Percentiles rank a stretch among this genome's conserved stretches.
Evolutionary conservation across 2,888 invertebrate genomes (phyloP).

Genomic region (Ophonus ardosiacus): DNA sequence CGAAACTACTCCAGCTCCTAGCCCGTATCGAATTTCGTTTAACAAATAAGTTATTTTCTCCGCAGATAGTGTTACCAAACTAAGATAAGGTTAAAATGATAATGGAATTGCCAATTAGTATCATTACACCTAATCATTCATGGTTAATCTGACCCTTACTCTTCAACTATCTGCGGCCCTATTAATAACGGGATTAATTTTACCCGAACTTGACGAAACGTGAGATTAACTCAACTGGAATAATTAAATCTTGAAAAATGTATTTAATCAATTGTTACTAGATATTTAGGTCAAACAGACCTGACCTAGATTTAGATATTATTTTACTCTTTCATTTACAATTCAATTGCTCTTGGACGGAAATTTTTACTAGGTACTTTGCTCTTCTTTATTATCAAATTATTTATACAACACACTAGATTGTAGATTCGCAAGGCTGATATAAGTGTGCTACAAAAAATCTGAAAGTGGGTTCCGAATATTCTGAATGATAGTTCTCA

Average conservation of each 20-base stretch:
- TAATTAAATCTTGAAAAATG: conserved; percentile 26
- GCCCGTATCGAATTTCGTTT: conserved; percentile 32
- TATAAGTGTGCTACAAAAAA: too few species aligned
- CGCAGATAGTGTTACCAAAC: conserved; percentile 32
- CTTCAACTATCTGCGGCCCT: conserved; percentile 8
- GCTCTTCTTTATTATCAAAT: too few species aligned
- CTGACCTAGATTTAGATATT: neutral
- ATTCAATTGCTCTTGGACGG: too few species aligned
- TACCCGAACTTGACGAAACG: conserved; percentile 28
- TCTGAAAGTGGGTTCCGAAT: too few species aligned
- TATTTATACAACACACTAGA: too few species aligned
- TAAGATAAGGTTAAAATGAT: conserved; percentile 51
- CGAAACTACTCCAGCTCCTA: neutral
- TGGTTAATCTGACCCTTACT: conserved; percentile 42
- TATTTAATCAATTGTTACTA: conserved; percentile 16
- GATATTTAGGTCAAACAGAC: neutral
- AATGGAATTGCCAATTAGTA: conserved; percentile 53
- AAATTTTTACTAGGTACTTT: too few species aligned
- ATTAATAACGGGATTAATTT: conserved; percentile 34
- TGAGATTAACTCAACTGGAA: conserved; percentile 6
- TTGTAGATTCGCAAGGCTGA: too few species aligned
- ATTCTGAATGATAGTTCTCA: too few species aligned
- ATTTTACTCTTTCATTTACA: neutral
- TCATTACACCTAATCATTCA: conserved; percentile 42
- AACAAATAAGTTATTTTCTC: conserved; percentile 47